Conservation (phyloP, 2,888 invertebrate species). For the Leptothorax acervorum region DNA sequence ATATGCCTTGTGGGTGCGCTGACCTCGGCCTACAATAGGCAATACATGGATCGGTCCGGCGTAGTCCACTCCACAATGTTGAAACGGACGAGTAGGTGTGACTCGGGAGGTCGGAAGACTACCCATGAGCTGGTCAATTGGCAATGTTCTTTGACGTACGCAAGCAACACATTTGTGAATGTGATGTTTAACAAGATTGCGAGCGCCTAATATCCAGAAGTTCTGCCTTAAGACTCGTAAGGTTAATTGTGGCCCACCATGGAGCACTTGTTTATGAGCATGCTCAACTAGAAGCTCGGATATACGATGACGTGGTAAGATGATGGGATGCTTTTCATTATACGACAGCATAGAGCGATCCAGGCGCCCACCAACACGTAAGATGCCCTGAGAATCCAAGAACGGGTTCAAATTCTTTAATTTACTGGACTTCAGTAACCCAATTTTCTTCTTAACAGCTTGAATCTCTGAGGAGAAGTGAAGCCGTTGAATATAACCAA, state of each 20-base stretch:
- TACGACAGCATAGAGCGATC: too few species aligned
- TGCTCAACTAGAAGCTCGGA: neutral
- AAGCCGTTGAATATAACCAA: too few species aligned
- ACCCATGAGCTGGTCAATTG: neutral
- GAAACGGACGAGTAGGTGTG: neutral
- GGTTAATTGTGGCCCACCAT: neutral
- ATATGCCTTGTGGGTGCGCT: neutral
- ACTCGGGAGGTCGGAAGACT: neutral
- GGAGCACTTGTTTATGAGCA: neutral
- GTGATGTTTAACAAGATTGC: neutral
- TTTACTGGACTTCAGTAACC: too few species aligned
- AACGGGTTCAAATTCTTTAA: neutral
- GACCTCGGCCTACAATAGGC: neutral
- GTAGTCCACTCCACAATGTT: neutral
- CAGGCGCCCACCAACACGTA: neutral
- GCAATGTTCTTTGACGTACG: too few species aligned
- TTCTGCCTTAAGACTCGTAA: neutral
- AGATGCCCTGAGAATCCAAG: too few species aligned
- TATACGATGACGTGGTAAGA: neutral
- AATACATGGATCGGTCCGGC: neutral
- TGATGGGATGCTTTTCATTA: neutral
- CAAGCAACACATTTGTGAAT: too few species aligned
- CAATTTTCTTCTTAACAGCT: too few species aligned
- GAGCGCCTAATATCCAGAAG: neutral
- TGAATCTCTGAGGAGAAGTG: too few species aligned